phyloP scores from a whole-genome alignment of 1,140 invertebrate genomes.

The Zelostemma sp. region DNA sequence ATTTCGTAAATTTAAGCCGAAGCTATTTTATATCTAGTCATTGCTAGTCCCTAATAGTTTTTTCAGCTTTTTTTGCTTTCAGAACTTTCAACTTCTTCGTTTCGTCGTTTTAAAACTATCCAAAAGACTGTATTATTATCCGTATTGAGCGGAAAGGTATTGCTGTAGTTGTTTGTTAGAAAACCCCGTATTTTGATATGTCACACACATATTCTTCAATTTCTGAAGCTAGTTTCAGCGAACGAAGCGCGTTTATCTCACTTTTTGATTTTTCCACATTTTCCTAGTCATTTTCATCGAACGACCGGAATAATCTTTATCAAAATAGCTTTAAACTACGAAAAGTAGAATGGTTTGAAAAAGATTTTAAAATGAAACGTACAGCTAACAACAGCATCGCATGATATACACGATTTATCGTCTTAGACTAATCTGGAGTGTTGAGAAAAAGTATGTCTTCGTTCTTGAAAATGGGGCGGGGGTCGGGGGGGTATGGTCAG shows the following conservation, averaged over 20 bases:
- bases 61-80: constrained; percentile 16
- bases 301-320: constrained; percentile 51
- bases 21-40: constrained; percentile 39
- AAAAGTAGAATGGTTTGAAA: constrained; percentile 48
- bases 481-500: too few relatives aligned
- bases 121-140: constrained; percentile 57
- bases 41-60: constrained; percentile 41
- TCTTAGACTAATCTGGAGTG: constrained; percentile 36
- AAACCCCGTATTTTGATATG: constrained; percentile 64
- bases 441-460: constrained; percentile 35
- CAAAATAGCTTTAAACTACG: constrained; percentile 53
- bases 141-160: constrained; percentile 65
- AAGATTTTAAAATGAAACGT: constrained; percentile 48
- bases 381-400: constrained; percentile 48
- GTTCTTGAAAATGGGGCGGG: too few relatives aligned
- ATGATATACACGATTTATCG: constrained; percentile 43
- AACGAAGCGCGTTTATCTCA: constrained; percentile 41
- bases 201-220: constrained; percentile 50
- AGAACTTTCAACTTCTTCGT: constrained; percentile 46
- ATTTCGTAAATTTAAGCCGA: constrained; percentile 29
- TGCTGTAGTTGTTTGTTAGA: constrained; percentile 61
- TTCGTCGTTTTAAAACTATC: constrained; percentile 48
- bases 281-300: constrained; percentile 38
- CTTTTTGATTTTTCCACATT: constrained; percentile 20
- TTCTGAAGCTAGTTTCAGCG: constrained; percentile 43